Conservation (phyloP, 2,797 vertebrate genomes). For the Lagocephalus sceleratus region DNA sequence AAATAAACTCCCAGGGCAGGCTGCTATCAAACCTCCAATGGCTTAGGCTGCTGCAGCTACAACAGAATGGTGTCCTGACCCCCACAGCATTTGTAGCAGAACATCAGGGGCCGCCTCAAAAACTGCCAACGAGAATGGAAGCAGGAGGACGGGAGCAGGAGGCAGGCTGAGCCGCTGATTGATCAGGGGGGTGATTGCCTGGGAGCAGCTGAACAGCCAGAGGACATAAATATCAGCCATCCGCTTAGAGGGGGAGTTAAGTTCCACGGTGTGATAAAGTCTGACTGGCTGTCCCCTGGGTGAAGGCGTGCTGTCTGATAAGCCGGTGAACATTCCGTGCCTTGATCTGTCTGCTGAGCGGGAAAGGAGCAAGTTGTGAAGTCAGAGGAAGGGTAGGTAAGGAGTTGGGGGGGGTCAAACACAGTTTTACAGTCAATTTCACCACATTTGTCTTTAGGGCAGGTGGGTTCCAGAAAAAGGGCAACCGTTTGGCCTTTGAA, state of each 20-base stretch:
- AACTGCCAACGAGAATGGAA: slow-evolving; percentile 50
- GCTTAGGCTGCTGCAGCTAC: slow-evolving; percentile 39
- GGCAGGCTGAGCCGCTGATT: slow-evolving; percentile 56
- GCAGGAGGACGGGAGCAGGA: slow-evolving; percentile 16
- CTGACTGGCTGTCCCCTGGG: slow-evolving; percentile 44
- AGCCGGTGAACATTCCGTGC: slow-evolving; percentile 41
- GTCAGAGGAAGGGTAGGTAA: slow-evolving; percentile 16
- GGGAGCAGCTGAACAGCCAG: slow-evolving; percentile 44
- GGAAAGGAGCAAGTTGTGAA: slow-evolving; percentile 20
- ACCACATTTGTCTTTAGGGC: neutral
- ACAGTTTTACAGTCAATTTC: neutral
- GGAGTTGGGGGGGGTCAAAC: neutral
- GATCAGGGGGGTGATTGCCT: slow-evolving; percentile 69
- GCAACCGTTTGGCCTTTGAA: too few relatives aligned
- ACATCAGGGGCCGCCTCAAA: slow-evolving; percentile 58
- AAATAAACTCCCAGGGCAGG: slow-evolving; percentile 16
- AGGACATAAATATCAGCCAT: slow-evolving; percentile 60
- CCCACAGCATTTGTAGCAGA: slow-evolving; percentile 54
- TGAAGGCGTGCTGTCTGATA: slow-evolving; percentile 47
- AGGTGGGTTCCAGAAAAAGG: too few relatives aligned
- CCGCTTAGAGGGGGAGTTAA: slow-evolving; percentile 45
- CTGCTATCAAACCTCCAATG: slow-evolving; percentile 20
- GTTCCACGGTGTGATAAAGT: slow-evolving; percentile 51
- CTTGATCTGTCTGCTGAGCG: slow-evolving; percentile 18
- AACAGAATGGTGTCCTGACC: slow-evolving; percentile 33